Base-by-base conservation (phyloP, 2,888 invertebrate genomes). In the Hemicrepidius hirtus region DNA sequence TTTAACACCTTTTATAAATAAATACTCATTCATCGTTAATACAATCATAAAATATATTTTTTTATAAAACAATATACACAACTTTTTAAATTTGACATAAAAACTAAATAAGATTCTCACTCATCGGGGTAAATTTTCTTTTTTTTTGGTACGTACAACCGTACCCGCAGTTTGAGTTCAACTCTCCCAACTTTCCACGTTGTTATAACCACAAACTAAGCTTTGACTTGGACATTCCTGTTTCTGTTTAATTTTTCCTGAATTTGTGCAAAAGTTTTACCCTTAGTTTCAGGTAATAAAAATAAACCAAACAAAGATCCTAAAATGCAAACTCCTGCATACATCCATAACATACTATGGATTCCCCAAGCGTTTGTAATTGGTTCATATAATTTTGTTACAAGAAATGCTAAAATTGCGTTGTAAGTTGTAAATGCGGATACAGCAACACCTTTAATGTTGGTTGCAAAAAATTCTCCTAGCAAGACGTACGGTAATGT, bases 401-500 rank as follows among this genome's bases (percentile, higher is more conserved):
- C 89, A 4, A 87, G 73, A 75, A 92, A 91, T 32, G 89, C 89
- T 53, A 91, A 81, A 0, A 89, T 76, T 18, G 90, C 90, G 0
- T 89, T 88, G 75, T 89, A 83, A 80, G 91, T 87, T 0, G 90
- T 90, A 0, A 89, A 89, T 2, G 88, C 75, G 4, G 90, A 90
- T 0, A 91, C 90, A 0, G 91, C 91, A 0, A 87, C 85, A 0
- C 90, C 89, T 80, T 91, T 91, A 0, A 92, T 89, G 74, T 91
- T 91, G 0, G 90, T 90, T 0, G 92, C 90, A 78, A 92, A 92
- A 3, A 92, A 78, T 81, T 92, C 92, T 0, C 91, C 91, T 79
- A 91, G 88, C 86, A 92, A 87, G 75, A 91, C 89, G 73, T 91
- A 91, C 0, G 91, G 89, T 28, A 91, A 79, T 20, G 90, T 91